Evolutionary conservation across 1,140 invertebrate genomes (phyloP).

Genomic region (Papilio helenus): DNA sequence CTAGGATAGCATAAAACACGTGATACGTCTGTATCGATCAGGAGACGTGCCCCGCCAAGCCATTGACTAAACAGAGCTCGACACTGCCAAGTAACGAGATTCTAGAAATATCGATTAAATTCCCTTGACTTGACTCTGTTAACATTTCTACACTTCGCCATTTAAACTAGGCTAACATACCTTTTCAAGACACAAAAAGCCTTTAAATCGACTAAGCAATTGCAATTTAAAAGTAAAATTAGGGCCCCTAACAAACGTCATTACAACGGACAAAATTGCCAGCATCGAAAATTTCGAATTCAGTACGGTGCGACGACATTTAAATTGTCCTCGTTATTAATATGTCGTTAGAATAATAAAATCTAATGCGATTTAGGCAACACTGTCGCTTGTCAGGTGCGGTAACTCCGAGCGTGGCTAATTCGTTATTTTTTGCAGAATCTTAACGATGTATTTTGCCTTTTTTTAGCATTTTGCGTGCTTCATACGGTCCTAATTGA

Average conservation of each 20-base stretch:
- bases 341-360: slow-evolving; percentile 40
- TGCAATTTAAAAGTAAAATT: neutral
- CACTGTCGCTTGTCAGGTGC: slow-evolving; percentile 51
- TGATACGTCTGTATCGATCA: slow-evolving; percentile 58
- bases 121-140: neutral
- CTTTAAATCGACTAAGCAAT: neutral
- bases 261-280: slow-evolving; percentile 30
- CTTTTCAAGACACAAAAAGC: neutral
- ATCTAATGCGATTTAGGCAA: slow-evolving; percentile 41
- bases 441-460: slow-evolving; percentile 62
- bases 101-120: slow-evolving; percentile 45
- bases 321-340: slow-evolving; percentile 38
- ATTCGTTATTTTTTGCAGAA: slow-evolving; percentile 58
- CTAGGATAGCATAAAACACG: slow-evolving; percentile 38
- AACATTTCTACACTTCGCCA: neutral
- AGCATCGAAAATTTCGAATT: slow-evolving; percentile 38
- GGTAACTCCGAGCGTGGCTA: slow-evolving; percentile 48
- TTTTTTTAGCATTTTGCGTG: slow-evolving; percentile 65
- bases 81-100: slow-evolving; percentile 45
- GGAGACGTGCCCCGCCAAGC: slow-evolving; percentile 20
- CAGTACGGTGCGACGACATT: slow-evolving; percentile 33
- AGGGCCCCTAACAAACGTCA: slow-evolving; percentile 2
- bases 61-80: slow-evolving; percentile 50
- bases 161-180: neutral
- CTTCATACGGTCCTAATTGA: slow-evolving; percentile 76